Evolutionary conservation across 1,140 invertebrate genomes (phyloP).

Genomic region (Cyphomyrmex costatus): DNA sequence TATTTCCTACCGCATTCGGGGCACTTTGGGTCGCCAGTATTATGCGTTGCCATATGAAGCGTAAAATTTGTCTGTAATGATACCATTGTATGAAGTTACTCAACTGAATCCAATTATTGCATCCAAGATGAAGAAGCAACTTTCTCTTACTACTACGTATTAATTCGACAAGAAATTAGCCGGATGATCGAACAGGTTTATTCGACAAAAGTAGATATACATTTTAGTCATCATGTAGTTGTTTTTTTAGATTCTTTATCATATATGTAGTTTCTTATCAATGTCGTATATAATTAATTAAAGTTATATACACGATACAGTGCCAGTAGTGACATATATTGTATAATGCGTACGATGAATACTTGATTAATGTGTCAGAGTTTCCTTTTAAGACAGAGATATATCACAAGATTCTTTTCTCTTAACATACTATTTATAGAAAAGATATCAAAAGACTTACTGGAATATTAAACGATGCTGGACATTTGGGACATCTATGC

Average conservation of each 20-base stretch:
- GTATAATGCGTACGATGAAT: background rate
- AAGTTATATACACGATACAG: background rate
- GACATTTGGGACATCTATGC: constrained; percentile 88
- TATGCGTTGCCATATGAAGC: constrained; percentile 89
- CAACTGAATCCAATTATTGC: constrained; percentile 52
- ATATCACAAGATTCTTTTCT: background rate
- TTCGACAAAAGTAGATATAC: background rate
- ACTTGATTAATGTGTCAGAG: constrained; percentile 21
- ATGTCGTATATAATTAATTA: constrained; percentile 34
- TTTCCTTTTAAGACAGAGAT: background rate
- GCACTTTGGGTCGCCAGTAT: constrained; percentile 88
- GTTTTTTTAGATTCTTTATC: background rate
- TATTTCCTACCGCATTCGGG: constrained; percentile 90
- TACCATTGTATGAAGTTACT: constrained; percentile 69
- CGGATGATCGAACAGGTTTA: constrained; percentile 3
- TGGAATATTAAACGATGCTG: constrained; percentile 89
- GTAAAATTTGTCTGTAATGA: constrained; percentile 87
- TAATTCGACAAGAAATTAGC: constrained; percentile 30
- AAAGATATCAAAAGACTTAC: constrained; percentile 71
- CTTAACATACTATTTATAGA: background rate
- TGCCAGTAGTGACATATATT: background rate
- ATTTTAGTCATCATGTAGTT: background rate
- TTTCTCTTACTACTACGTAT: constrained; percentile 13
- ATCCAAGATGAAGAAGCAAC: background rate
- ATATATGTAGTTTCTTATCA: background rate